phyloP scores from a whole-genome alignment of 1,140 invertebrate species.

The Drosophila athabasca region DNA sequence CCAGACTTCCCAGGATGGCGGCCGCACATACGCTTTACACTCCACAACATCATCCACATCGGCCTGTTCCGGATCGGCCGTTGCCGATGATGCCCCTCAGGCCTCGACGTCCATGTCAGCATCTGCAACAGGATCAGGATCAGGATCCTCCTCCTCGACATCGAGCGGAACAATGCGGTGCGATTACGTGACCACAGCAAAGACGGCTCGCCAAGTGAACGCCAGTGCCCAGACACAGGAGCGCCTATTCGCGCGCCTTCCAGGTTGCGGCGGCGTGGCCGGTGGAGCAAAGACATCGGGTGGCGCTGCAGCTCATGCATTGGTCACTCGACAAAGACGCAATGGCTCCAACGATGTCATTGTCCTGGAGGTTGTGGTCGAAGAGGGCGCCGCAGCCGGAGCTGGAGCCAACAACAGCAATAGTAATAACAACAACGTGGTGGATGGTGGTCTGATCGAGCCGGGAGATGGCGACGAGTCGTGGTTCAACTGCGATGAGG shows the following conservation, averaged over 20 bases:
- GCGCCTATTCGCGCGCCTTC: constrained; percentile 55
- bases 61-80: constrained; percentile 12
- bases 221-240: constrained; percentile 78
- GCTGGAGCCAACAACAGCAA: neutral
- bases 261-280: constrained; percentile 5
- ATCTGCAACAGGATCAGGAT: constrained; percentile 34
- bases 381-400: constrained; percentile 42
- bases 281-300: neutral
- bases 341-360: constrained; percentile 54
- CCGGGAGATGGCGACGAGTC: constrained; percentile 72
- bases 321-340: constrained; percentile 30
- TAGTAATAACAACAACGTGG: constrained; percentile 12
- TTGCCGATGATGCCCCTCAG: constrained; percentile 57
- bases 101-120: constrained; percentile 70
- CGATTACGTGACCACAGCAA: constrained; percentile 59
- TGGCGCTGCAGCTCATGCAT: neutral
- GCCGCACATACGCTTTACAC: constrained; percentile 74
- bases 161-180: constrained; percentile 42
- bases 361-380: constrained; percentile 63
- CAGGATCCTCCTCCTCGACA: constrained; percentile 35
- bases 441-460: constrained; percentile 24
- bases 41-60: constrained; percentile 10
- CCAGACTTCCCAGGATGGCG: constrained; percentile 64
- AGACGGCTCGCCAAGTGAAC: constrained; percentile 64
- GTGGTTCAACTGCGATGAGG: constrained; percentile 82